A percentile compares a stretch with the other conserved stretches of the same genome.
These are phyloP conservation scores for Corythoichthys intestinalis DNA, from an alignment of 2,113 vertebrate genomes.

Conservation along the genomic window DNA sequence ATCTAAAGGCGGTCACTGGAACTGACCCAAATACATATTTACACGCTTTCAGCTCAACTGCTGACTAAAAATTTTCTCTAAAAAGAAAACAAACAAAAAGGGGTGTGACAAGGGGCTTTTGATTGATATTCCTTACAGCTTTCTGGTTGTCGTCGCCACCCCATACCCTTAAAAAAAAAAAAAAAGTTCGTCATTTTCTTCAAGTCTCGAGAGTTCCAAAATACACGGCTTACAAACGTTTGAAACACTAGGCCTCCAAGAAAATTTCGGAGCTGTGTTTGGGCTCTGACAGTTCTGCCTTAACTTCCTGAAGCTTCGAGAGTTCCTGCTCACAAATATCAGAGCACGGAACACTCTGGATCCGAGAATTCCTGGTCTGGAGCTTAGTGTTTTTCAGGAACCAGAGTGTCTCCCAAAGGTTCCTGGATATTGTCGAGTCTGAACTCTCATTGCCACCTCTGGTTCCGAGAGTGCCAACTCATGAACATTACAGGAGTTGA, in stretches of 20 bases:
- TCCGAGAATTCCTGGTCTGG: background rate
- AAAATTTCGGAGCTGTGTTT: no score
- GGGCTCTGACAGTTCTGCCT: no score
- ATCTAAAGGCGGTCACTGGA: slow-evolving; percentile 85
- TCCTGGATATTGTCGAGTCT: background rate
- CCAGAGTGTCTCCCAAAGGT: no score
- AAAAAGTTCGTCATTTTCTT: background rate
- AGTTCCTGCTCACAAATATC: background rate
- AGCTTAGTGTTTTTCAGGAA: background rate
- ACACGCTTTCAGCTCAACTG: slow-evolving; percentile 78
- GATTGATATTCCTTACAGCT: slow-evolving; percentile 55
- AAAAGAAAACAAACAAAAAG: slow-evolving; percentile 76
- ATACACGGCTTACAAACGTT: background rate
- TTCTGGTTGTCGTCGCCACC: background rate
- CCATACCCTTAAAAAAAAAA: background rate
- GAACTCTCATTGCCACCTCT: background rate
- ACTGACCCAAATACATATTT: slow-evolving; percentile 89
- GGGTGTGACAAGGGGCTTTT: slow-evolving; percentile 57
- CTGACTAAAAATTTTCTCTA: slow-evolving; percentile 79
- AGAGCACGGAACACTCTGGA: background rate
- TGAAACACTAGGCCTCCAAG: background rate
- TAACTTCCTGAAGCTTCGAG: background rate
- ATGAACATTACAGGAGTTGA: background rate
- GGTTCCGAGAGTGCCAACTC: background rate
- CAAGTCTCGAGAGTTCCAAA: background rate